Conservation (phyloP, 2,113 vertebrate species). For the Parotia lawesii region DNA sequence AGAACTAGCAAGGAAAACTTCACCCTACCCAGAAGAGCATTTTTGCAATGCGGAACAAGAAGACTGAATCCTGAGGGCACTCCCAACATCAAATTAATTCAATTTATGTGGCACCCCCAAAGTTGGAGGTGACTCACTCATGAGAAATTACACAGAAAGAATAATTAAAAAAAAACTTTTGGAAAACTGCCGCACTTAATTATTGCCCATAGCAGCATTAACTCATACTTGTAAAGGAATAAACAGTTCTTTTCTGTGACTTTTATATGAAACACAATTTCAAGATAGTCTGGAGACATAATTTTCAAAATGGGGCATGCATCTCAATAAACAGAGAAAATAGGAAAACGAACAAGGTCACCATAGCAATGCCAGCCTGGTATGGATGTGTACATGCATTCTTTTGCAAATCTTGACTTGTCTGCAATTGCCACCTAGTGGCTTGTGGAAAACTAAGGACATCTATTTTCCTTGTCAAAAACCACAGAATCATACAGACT, state of each 20-base stretch:
- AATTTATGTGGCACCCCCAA: not conserved
- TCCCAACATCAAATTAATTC: not conserved
- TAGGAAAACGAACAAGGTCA: not conserved
- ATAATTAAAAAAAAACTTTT: not conserved
- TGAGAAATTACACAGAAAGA: not conserved
- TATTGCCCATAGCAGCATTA: not conserved
- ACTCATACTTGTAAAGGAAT: not conserved
- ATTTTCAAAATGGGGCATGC: not conserved
- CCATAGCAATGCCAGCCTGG: not conserved
- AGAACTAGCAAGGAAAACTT: not conserved
- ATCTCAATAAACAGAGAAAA: not conserved
- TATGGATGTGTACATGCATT: not conserved
- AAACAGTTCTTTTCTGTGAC: not conserved
- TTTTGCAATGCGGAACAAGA: not conserved
- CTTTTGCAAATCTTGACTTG: constrained; percentile 1
- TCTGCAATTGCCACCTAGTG: constrained; percentile 62
- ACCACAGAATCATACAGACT: not conserved
- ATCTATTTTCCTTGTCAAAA: not conserved
- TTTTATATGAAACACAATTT: not conserved
- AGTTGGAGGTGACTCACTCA: not conserved
- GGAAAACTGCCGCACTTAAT: not conserved
- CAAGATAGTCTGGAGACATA: not conserved
- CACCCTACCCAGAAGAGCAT: not conserved
- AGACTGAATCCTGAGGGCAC: not conserved
- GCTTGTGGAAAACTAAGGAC: not conserved